Base-by-base conservation (phyloP, 2,797 vertebrate species). In the Fratercula arctica region DNA sequence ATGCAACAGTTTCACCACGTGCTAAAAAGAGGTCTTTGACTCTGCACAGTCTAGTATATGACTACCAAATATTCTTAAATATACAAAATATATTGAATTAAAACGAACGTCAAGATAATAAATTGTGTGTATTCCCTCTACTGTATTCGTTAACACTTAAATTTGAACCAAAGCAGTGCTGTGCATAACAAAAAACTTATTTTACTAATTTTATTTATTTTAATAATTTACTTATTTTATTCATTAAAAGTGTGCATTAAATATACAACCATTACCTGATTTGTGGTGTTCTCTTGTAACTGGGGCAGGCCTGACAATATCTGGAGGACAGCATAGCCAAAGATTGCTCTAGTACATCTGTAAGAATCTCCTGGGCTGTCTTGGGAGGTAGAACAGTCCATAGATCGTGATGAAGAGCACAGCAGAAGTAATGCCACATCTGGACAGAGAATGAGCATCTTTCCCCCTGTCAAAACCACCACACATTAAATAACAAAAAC, bases 371-470 rank as follows among this genome's bases (percentile, higher is more conserved):
- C 91, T 98, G 98, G 91, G 99, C 99, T 97, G 97, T 87, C 59
- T 94, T 95, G 16, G 98, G 97, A 9, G 99, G 98, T 85, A 99
- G 97, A 70, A 98, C 88, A 35, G 96, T 97, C 99, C 99, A 99
- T 31, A 99, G 98, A 98, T 99, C 99, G 23, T 98, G 98, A 87
- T 97, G 99, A 96, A 99, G 98, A 88, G 98, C 98, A 94, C 97
- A 98, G 98, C 98, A 98, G 98, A 99, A 99, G 97, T 99, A 99
- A 98, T 99, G 98, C 99, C 99, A 99, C 99, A 99, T 99, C 98
- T 99, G 99, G 97, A 99, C 96, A 5, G 99, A 99, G 97, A 99
- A 99, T 78, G 99, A 99, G 94, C 99, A 99, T 97, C 99, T 98
- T 97, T 99, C 99, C n/a, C 99, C 99, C 99, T 99, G 95, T 88